Conservation (phyloP, 2,797 vertebrate species). For the Melanotaenia trifasciata region DNA sequence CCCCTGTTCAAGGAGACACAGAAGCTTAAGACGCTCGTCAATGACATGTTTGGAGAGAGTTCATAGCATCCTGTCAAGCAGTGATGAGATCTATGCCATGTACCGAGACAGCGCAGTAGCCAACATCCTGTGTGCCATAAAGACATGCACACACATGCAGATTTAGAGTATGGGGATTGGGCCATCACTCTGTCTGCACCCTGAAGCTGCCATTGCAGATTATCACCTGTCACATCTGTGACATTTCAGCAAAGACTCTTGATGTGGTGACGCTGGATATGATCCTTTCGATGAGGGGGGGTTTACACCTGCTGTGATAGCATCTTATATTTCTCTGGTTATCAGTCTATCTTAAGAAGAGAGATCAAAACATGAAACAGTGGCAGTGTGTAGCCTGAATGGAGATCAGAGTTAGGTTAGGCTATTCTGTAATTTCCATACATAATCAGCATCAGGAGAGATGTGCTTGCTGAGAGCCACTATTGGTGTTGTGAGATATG, state of each 20-base stretch:
- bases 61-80: conserved; percentile 61
- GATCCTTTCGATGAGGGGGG: conserved; percentile 35
- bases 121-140: conserved; percentile 54
- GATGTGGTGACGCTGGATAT: conserved; percentile 59
- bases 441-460: conserved; percentile 64
- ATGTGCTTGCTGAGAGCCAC: conserved; percentile 50
- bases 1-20: conserved; percentile 69
- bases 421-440: conserved; percentile 70
- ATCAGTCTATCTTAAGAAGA: conserved; percentile 77
- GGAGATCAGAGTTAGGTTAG: conserved; percentile 76
- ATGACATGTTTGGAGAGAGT: conserved; percentile 54
- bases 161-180: conserved; percentile 61
- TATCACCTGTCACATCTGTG: conserved; percentile 74
- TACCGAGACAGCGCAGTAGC: conserved; percentile 46
- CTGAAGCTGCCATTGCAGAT: conserved; percentile 64
- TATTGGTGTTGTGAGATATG: conserved; percentile 24
- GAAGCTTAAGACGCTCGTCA: conserved; percentile 66
- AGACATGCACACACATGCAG: conserved; percentile 46
- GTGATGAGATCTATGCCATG: conserved; percentile 48
- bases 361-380: conserved; percentile 74
- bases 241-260: conserved; percentile 67
- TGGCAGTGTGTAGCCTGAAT: conserved; percentile 60
- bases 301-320: conserved; percentile 16
- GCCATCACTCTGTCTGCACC: conserved; percentile 30
- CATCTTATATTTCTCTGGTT: conserved; percentile 47